Base-by-base conservation (phyloP, 2,888 invertebrate genomes). In the Himalopsyche japonica region DNA sequence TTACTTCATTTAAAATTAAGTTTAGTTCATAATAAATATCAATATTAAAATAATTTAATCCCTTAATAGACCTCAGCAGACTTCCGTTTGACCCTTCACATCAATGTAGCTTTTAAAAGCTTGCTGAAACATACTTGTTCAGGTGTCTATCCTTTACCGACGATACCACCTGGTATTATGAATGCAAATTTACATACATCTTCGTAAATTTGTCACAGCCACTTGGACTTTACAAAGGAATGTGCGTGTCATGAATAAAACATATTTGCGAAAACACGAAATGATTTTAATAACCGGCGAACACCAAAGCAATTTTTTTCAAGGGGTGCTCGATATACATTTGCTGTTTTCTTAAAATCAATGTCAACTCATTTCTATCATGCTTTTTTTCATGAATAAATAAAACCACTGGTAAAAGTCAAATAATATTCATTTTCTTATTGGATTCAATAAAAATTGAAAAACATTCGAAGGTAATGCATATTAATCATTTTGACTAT, bases 111-210 rank as follows among this genome's bases (percentile, higher is more conserved):
- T 76, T 76, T 32, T 34, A 76, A 76, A 37, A 76, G 32, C 37
- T 76, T 27, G 77, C 10, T 4, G 77, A 8, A 10, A 37, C 37
- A 47, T 43, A 57, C 6, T 10, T 6, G 57, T 24, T 20, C 10
- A 24, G 57, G 57, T 57, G 57, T 57, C 57, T 3, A 57, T 57
- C 57, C 57, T 24, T 57, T 20, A 57, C 48, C 76, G n/a, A 76
- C 81, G 81, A 20, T 70, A 43, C 47, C 76, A 37, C 30, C 79
- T 48, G 37, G 3, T 32, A 57, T 80, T 48, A 57, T 57, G 47
- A 80, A 81, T 81, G 81, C 76, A 81, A 81, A 81, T 81, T 37
- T 81, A 37, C 81, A 76, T 70, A 81, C 81, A 81, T 64, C 76
- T 81, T 81, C 70, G 70, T 76, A 37, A 81, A 81, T 81, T 81